Base-by-base conservation (phyloP, 2,797 vertebrate genomes). In the Crypturellus tataupa region DNA sequence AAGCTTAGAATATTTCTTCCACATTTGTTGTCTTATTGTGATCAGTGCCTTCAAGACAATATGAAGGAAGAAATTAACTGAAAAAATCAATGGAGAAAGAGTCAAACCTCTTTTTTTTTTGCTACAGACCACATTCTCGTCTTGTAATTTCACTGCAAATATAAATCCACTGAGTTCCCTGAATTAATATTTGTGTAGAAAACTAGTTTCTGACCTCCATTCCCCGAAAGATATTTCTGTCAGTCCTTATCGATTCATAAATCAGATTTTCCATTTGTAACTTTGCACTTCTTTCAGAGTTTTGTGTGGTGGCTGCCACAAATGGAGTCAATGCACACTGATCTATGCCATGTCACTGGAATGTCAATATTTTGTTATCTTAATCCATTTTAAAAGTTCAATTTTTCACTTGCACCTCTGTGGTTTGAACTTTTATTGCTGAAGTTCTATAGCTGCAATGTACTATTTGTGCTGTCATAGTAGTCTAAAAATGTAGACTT, bases 51-150 rank as follows among this genome's bases (percentile, higher is more conserved):
- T 12, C 21, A 65, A 76, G 40, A 55, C 4, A 77, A 42, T 4
- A 31, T 11, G 7, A 63, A 53, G 14, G 29, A 92, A 80, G 20
- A 23, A 73, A 80, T 63, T 60, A 55, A 56, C 17, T 63, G 23
- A 85, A 92, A 47, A 78, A 16, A 31, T 2, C 7, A 13, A 3
- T n/a, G 12, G 18, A 84, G 21, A 87, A 87, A 42, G 11, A 85
- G 6, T 67, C 3, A 3, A n/a, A 15, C 8, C 0, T 39, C 44
- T 67, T 49, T 21, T 31, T 72, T 70, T 49, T 21, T 31, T 73
- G 14, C 14, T 40, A 6, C 13, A 49, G 8, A 42, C 8, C 0
- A 0, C 67, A 51, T 71, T 67, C 23, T 63, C 10, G 2, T 23
- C 64, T 67, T 47, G 10, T 68, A 39, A 60, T 75, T 78, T 83